These are phyloP conservation scores for Pyrocephalus nanus DNA, from an alignment of 2,797 vertebrate genomes.

Conservation along the genomic window DNA sequence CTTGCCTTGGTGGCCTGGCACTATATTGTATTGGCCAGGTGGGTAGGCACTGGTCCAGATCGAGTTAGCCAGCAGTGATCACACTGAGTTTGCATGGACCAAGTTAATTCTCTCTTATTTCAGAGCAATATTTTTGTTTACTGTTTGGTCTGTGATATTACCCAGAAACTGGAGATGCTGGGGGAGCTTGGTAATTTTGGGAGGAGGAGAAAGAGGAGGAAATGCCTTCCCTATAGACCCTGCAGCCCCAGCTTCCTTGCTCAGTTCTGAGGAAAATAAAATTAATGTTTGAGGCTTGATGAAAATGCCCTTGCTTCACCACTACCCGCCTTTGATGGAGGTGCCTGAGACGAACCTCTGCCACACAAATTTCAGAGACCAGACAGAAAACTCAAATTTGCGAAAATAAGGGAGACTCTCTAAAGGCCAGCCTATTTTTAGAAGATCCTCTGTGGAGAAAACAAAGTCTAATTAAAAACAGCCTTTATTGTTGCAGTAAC, in stretches of 20 bases:
- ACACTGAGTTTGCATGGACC: neutral
- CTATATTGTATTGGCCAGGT: neutral
- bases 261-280: neutral
- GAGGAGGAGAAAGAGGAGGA: neutral
- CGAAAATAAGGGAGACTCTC: neutral
- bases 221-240: neutral
- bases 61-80: neutral
- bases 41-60: neutral
- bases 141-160: neutral
- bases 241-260: neutral
- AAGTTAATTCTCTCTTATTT: neutral
- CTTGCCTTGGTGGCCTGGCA: neutral
- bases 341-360: neutral
- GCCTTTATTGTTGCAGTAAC: neutral
- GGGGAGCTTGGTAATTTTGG: neutral
- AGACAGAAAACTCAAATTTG: neutral
- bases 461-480: constrained; percentile 41
- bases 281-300: neutral
- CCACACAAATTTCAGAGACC: neutral
- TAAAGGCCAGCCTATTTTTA: constrained; percentile 30
- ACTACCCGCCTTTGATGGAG: neutral
- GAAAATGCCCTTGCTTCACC: neutral
- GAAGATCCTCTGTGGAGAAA: constrained; percentile 2
- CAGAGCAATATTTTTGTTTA: neutral
- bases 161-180: neutral